phyloP scores from a whole-genome alignment of 1,140 invertebrate genomes.

The Zaprionus ornatus region DNA sequence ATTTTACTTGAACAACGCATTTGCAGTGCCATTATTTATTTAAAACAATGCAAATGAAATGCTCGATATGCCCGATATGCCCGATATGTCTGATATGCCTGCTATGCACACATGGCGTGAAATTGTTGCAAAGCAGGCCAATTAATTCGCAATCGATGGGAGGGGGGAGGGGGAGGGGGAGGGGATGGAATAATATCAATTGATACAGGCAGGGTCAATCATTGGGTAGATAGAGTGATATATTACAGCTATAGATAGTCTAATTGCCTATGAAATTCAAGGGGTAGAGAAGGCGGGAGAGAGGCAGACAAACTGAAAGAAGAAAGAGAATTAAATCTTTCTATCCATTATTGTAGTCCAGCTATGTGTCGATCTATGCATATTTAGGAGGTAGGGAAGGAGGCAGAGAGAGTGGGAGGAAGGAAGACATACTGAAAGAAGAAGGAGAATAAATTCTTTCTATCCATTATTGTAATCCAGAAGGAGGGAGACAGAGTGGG shows the following conservation, averaged over 20 bases:
- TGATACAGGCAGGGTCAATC: not conserved
- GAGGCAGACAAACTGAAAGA: not conserved
- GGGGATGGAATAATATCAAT: too few relatives aligned
- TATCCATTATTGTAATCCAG: too few relatives aligned
- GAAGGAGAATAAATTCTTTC: too few relatives aligned
- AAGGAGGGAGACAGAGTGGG: too few relatives aligned
- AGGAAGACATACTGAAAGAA: too few relatives aligned
- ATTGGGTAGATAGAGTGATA: not conserved
- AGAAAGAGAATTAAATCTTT: not conserved
- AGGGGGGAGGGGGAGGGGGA: not conserved
- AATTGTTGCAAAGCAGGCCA: not conserved
- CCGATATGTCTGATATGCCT: too few relatives aligned
- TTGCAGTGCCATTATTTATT: constrained; percentile 45
- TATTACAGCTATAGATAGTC: not conserved
- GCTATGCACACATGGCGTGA: constrained; percentile 15
- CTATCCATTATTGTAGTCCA: too few relatives aligned
- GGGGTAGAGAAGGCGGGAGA: not conserved
- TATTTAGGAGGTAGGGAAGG: not conserved
- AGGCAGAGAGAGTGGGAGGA: not conserved
- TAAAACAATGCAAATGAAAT: constrained; percentile 56
- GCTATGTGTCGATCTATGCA: too few relatives aligned
- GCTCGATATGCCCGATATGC: constrained; percentile 28
- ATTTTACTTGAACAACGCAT: constrained; percentile 63
- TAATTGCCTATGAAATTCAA: not conserved
- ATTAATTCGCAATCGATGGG: constrained; percentile 27